Conservation (phyloP, 2,888 invertebrate species). For the Orthosia incerta region DNA sequence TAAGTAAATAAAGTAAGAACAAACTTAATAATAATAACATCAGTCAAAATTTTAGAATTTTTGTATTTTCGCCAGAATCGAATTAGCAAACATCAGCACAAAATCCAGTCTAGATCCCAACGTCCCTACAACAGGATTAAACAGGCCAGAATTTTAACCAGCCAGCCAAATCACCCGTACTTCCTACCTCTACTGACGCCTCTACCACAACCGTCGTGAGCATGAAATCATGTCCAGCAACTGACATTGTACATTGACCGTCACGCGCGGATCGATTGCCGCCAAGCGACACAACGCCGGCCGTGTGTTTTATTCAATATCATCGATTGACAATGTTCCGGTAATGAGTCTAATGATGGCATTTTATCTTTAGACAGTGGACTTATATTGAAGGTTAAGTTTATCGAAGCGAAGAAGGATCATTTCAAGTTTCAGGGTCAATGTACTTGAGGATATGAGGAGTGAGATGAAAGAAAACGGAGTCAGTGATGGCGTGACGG, state of each 20-base stretch:
- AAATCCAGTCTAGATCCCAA: too few relatives aligned
- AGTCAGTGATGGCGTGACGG: too few relatives aligned
- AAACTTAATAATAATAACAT: too few relatives aligned
- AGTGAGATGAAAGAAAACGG: too few relatives aligned
- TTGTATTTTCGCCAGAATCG: too few relatives aligned
- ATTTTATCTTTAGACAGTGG: conserved; percentile 24
- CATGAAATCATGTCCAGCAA: conserved; percentile 45
- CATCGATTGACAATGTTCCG: conserved; percentile 73
- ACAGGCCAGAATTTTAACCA: too few relatives aligned
- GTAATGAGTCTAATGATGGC: conserved; percentile 63
- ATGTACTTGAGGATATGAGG: too few relatives aligned
- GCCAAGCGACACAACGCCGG: conserved; percentile 49
- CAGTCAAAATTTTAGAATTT: too few relatives aligned
- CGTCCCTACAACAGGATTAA: too few relatives aligned
- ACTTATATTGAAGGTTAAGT: not conserved
- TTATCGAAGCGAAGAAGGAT: too few relatives aligned
- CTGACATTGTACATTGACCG: conserved; percentile 85
- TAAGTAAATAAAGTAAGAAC: too few relatives aligned
- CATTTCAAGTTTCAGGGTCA: not conserved
- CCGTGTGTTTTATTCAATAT: conserved; percentile 76
- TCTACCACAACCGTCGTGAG: not conserved
- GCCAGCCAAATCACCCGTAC: not conserved
- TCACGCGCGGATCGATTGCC: conserved; percentile 73
- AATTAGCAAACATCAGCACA: too few relatives aligned
- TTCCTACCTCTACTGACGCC: not conserved